Conservation (phyloP, 2,888 invertebrate genomes). For the Encarsia formosa region DNA sequence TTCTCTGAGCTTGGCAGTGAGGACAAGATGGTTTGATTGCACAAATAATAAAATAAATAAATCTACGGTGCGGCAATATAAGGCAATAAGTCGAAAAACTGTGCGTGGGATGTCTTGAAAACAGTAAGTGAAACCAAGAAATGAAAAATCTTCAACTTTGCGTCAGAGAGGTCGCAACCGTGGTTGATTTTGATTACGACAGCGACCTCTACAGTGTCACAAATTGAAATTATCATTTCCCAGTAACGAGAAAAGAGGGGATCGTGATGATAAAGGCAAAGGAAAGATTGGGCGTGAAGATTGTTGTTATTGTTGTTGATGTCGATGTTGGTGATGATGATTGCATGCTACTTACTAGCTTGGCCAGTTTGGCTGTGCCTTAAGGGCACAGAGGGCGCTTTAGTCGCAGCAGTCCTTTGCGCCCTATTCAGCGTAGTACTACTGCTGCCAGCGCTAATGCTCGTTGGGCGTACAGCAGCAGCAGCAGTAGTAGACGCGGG, state of each 20-base stretch:
- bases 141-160: no score
- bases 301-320: not conserved
- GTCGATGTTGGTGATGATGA: constrained; percentile 1
- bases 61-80: no score
- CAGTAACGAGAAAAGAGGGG: not conserved
- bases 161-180: no score
- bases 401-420: constrained; percentile 5
- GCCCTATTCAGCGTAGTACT: not conserved
- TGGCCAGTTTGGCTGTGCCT: constrained; percentile 36
- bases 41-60: no score
- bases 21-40: no score
- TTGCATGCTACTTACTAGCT: constrained; percentile 51
- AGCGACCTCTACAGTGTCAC: no score
- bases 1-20: no score
- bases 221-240: no score
- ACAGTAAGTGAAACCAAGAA: no score
- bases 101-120: no score
- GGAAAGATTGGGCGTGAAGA: constrained; percentile 35
- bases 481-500: constrained; percentile 34
- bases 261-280: constrained; percentile 32
- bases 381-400: constrained; percentile 32
- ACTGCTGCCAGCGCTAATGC: not conserved
- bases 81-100: no score
- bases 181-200: no score
- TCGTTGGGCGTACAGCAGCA: not conserved